Base-by-base conservation (phyloP, 2,888 invertebrate genomes). In the Melinaea menophilus region DNA sequence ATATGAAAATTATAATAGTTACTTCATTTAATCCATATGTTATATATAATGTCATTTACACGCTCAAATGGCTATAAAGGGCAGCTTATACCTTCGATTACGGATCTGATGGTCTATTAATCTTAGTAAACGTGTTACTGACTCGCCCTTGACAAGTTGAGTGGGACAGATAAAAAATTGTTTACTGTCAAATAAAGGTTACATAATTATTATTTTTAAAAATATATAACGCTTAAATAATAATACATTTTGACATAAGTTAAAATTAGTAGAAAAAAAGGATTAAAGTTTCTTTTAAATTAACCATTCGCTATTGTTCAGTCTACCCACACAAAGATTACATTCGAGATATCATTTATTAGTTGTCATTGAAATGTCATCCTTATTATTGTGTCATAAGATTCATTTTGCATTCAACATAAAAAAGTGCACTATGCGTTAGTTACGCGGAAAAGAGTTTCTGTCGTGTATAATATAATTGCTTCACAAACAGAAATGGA, bases 401-500 rank as follows among this genome's bases (percentile, higher is more conserved):
- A 66, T 59, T 37, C 51, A 68, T 66, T 69, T 66, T 67, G 58
- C 55, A 41, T 13, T 12, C 22, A 33, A n/a, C 9, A 41, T 60
- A 37, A 4, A 31, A 31, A 65, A 72, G 74, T 74, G 73, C 70
- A 73, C 65, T 56, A 61, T 48, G 69, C 65, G 70, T 73, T 69
- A 65, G 69, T 73, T 70, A 72, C 62, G 65, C 55, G 48, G 55
- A 57, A 59, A 70, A 72, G 73, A 72, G 74, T 72, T 73, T 75
- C 74, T 71, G 74, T 72, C 68, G 70, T 72, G 75, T 74, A 72
- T 75, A 78, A 51, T 51, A 51, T 86, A 81, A 85, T 87, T 86
- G 81, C 79, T 82, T 78, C 75, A 77, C 75, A 80, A 84, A 82
- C 75, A 79, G 76, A 78, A 80, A 78, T 76, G 75, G 78, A 75